These are phyloP conservation scores for Pogonus chalceus DNA, from an alignment of 1,140 invertebrate species.

Conservation along the genomic window DNA sequence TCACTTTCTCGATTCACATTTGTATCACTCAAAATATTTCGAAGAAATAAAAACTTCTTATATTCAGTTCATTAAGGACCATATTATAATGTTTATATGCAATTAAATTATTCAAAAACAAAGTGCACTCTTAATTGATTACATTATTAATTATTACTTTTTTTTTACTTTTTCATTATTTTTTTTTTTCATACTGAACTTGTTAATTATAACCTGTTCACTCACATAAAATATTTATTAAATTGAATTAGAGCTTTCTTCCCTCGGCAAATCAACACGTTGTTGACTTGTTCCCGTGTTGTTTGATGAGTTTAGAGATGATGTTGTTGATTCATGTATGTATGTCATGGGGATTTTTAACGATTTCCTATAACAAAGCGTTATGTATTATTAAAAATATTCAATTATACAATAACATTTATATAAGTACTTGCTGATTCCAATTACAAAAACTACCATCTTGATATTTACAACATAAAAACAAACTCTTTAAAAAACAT, in stretches of 20 bases:
- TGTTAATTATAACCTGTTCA: slow-evolving; percentile 3
- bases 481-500: no score
- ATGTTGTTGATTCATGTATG: not conserved
- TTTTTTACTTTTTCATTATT: not conserved
- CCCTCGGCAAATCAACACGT: not conserved
- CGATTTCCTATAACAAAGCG: slow-evolving; percentile 1
- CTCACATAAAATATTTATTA: slow-evolving; percentile 4
- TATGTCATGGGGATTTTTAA: not conserved
- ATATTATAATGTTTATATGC: not conserved
- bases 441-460: no score
- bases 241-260: not conserved
- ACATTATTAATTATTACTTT: slow-evolving; percentile 1
- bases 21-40: not conserved
- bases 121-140: slow-evolving; percentile 5
- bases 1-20: not conserved
- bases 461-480: no score
- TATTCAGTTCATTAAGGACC: not conserved
- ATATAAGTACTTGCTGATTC: not conserved
- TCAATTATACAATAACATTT: not conserved
- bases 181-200: not conserved
- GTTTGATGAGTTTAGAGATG: not conserved
- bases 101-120: slow-evolving; percentile 1
- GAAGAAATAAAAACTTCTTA: not conserved
- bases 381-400: not conserved
- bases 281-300: not conserved